phyloP scores from a whole-genome alignment of 2,797 vertebrate species.

The Macropus fuliginosus region DNA sequence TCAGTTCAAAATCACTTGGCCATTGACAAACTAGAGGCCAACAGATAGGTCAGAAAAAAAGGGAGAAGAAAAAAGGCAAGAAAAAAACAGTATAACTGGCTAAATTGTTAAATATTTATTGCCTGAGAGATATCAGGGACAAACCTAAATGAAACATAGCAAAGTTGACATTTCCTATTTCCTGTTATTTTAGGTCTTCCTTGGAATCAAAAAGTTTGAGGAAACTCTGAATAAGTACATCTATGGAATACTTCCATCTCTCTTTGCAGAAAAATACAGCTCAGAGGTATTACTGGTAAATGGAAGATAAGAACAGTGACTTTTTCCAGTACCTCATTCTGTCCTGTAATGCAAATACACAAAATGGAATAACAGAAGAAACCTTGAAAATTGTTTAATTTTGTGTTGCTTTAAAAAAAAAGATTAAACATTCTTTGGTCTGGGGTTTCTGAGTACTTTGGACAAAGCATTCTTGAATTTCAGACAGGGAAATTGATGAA shows the following conservation, averaged over 20 bases:
- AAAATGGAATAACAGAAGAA: neutral
- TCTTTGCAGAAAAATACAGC: neutral
- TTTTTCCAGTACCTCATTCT: neutral
- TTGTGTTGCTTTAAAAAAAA: neutral
- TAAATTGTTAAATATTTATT: neutral
- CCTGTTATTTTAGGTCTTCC: neutral
- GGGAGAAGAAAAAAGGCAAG: neutral
- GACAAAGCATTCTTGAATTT: conserved; percentile 2
- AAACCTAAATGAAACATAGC: neutral
- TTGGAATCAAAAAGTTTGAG: neutral
- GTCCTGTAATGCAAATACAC: neutral
- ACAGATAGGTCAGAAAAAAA: neutral
- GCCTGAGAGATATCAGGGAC: neutral
- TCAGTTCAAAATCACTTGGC: neutral
- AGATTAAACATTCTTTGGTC: neutral
- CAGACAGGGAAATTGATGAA: neutral
- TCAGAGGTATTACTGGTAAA: neutral
- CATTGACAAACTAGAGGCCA: neutral
- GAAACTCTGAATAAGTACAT: neutral
- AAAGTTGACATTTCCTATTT: neutral
- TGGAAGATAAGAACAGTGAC: neutral
- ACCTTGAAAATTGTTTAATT: neutral
- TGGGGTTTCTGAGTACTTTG: neutral
- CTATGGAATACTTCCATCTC: neutral
- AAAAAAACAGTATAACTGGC: no score